Evolutionary conservation across 1,140 invertebrate genomes (phyloP).

Genomic region (Lethrus apterus): DNA sequence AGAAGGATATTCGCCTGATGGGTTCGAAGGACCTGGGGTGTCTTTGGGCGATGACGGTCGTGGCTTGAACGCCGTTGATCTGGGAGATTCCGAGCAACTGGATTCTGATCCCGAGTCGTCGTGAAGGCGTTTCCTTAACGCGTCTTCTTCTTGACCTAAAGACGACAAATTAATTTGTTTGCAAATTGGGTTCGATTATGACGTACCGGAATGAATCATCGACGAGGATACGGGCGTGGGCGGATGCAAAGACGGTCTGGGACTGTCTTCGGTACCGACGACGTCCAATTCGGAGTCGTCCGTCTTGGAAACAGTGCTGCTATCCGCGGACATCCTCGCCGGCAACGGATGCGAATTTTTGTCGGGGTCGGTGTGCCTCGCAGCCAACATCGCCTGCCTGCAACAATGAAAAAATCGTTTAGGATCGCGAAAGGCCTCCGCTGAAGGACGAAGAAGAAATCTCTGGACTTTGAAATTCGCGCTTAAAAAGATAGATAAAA

Average conservation of each 20-base stretch:
- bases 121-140: slow-evolving; percentile 47
- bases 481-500: slow-evolving; percentile 1
- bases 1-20: slow-evolving; percentile 57
- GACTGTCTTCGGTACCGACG: slow-evolving; percentile 71
- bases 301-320: slow-evolving; percentile 49
- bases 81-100: slow-evolving; percentile 53
- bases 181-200: background rate
- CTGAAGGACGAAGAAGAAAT: background rate
- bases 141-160: slow-evolving; percentile 38
- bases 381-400: slow-evolving; percentile 79
- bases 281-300: slow-evolving; percentile 84
- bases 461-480: background rate
- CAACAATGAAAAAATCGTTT: slow-evolving; percentile 40
- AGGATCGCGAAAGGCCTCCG: background rate
- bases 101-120: slow-evolving; percentile 59
- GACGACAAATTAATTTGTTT: slow-evolving; percentile 7
- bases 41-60: slow-evolving; percentile 48
- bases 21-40: slow-evolving; percentile 46
- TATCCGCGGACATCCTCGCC: slow-evolving; percentile 39
- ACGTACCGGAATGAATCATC: slow-evolving; percentile 34
- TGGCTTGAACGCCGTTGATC: slow-evolving; percentile 52
- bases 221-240: slow-evolving; percentile 33
- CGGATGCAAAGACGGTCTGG: slow-evolving; percentile 47
- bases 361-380: slow-evolving; percentile 49
- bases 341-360: slow-evolving; percentile 43